phyloP scores from a whole-genome alignment of 2,888 invertebrate genomes.

The Gymnocheta viridis region DNA sequence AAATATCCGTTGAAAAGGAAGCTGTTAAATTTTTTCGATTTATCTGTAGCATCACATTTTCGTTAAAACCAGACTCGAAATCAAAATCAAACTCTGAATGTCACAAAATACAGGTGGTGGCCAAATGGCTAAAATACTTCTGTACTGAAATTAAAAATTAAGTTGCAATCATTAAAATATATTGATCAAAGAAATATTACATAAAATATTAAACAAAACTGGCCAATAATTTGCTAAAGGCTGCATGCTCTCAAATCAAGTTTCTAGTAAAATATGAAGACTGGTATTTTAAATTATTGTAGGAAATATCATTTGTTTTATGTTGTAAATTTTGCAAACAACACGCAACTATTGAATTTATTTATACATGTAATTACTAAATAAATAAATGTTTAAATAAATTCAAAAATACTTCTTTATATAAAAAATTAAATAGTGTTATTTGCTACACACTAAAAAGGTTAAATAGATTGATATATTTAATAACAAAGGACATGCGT shows the following conservation, averaged over 20 bases:
- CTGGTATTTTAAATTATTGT: background rate
- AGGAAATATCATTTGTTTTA: background rate
- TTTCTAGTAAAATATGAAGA: background rate
- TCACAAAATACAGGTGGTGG: slow-evolving; percentile 69
- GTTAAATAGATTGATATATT: background rate
- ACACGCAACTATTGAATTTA: background rate
- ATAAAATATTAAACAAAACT: slow-evolving; percentile 65
- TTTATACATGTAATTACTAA: background rate
- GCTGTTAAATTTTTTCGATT: slow-evolving; percentile 30
- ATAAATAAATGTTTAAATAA: slow-evolving; percentile 1
- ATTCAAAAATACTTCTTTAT: background rate
- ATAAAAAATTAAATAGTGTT: background rate
- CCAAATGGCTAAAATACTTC: slow-evolving; percentile 66
- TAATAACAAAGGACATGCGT: background rate
- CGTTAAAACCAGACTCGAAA: slow-evolving; percentile 3
- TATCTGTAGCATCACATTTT: slow-evolving; percentile 64
- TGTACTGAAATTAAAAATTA: slow-evolving; percentile 57
- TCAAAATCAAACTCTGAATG: slow-evolving; percentile 58
- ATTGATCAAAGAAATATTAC: slow-evolving; percentile 44
- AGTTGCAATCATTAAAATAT: background rate
- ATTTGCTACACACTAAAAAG: background rate
- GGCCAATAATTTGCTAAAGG: slow-evolving; percentile 63
- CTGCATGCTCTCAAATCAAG: slow-evolving; percentile 9
- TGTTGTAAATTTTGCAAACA: background rate
- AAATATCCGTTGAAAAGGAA: slow-evolving; percentile 62